These are phyloP conservation scores for Sebastiscus tertius DNA, from an alignment of 2,797 vertebrate genomes.

Conservation along the genomic window DNA sequence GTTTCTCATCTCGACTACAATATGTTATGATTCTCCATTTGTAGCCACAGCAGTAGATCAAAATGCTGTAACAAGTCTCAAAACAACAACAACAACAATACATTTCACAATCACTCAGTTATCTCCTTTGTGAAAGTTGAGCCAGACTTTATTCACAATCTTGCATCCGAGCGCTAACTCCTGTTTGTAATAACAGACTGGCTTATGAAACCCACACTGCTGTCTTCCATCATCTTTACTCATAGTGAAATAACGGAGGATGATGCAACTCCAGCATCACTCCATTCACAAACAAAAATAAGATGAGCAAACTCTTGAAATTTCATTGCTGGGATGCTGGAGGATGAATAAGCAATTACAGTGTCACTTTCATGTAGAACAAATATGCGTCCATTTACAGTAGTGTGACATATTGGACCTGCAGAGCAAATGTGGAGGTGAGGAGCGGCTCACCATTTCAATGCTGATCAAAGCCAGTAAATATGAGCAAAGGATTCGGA, in stretches of 20 bases:
- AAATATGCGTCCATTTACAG: neutral
- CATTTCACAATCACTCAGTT: conserved; percentile 9
- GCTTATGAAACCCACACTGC: conserved; percentile 29
- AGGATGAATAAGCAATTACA: conserved; percentile 37
- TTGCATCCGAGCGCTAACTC: neutral
- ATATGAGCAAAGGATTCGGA: conserved; percentile 5
- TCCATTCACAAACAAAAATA: conserved; percentile 23
- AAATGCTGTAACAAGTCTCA: neutral
- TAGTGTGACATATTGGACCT: neutral
- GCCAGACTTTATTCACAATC: conserved; percentile 9
- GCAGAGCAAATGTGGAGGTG: neutral
- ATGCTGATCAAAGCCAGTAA: conserved; percentile 2
- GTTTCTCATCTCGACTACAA: conserved; percentile 1
- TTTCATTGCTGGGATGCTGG: neutral
- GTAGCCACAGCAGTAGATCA: neutral
- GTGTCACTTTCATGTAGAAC: conserved; percentile 28
- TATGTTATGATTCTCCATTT: neutral
- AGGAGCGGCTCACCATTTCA: neutral
- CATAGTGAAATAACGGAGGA: neutral
- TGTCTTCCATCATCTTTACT: conserved; percentile 23
- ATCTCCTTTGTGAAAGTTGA: conserved; percentile 11
- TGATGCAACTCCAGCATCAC: conserved; percentile 23
- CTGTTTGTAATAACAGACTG: neutral
- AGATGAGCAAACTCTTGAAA: neutral
- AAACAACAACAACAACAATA: conserved; percentile 12